Evolutionary conservation across 2,113 vertebrate species (phyloP), one percentile per base, ranked within the genome.

Genomic region (Prolemur simus): DNA sequence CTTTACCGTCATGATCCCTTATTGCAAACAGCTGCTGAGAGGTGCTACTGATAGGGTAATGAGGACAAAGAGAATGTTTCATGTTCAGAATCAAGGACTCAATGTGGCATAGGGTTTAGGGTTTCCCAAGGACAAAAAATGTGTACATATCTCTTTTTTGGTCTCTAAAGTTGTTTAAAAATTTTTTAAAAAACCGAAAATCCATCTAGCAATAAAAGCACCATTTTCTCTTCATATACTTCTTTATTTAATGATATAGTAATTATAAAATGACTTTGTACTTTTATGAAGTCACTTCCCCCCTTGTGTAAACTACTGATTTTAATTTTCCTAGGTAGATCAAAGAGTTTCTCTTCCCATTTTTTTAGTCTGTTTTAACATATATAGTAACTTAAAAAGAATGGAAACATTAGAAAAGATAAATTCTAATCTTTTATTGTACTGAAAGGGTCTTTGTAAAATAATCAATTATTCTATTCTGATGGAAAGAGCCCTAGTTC

Each of bases 1-100:
- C 27, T 76, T 71, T 77, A 88, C 97, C 97, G 91, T 95, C 80
- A 97, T 47, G 32, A 68, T 85, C 49, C 81, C 97, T 99, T 98
- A 98, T 98, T 99, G 97, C 97, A 99, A 99, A 92, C 98, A 99
- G 96, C 98, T 99, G 97, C 91, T 97, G 64, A 94, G 84, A 97
- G 73, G 97, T 98, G 91, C 97, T 97, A 97, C 91, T 92, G 94
- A 77, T 96, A 98, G 78, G 73, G 25, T 92, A 90, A 86, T 68
- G 45, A 68, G 73, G 89, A 81, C 95, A 97, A 97, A 87, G 68
- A 93, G 90, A 87, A 45, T 56, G 76, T 37, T 66, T 95, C 27
- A 81, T 74, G 89, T 95, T 81, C 87, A 5, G 92, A 94, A 85
- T 81, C 76, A 13, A 91, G 87, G 95, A 98, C 93, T 94, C 91